Percentiles rank a stretch among this genome's conserved stretches.
Evolutionary conservation across 2,888 invertebrate species (phyloP).

Genomic region (Rambutsinella grinnellia): DNA sequence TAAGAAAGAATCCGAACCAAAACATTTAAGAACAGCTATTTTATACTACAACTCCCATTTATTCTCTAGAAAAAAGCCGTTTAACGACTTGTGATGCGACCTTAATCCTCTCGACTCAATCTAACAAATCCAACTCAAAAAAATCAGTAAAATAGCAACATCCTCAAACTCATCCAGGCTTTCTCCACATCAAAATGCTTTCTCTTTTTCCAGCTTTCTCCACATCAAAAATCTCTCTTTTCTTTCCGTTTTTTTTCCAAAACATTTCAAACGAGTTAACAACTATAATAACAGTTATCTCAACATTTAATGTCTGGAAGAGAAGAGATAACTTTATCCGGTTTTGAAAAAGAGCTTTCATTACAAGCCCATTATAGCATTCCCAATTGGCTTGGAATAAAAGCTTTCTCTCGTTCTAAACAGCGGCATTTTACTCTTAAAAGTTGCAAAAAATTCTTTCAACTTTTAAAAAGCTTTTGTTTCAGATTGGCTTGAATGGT

Average conservation of each 20-base stretch:
- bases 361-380: slow-evolving; percentile 7
- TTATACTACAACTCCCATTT: slow-evolving; percentile 4
- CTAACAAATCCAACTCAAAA: too few relatives aligned
- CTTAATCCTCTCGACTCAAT: slow-evolving; percentile 45
- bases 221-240: slow-evolving; percentile 7
- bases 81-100: slow-evolving; percentile 38
- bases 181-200: neutral
- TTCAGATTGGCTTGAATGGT: too few relatives aligned
- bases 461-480: too few relatives aligned
- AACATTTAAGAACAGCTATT: slow-evolving; percentile 24
- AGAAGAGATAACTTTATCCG: slow-evolving; percentile 10
- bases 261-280: slow-evolving; percentile 4
- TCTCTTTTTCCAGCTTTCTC: neutral
- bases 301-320: slow-evolving; percentile 23
- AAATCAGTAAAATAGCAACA: too few relatives aligned
- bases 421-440: too few relatives aligned
- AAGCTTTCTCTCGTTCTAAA: too few relatives aligned
- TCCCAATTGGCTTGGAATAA: too few relatives aligned
- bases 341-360: slow-evolving; percentile 2
- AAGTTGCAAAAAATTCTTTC: too few relatives aligned
- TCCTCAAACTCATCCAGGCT: too few relatives aligned
- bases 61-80: slow-evolving; percentile 41
- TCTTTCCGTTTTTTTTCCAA: neutral
- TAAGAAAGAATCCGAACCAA: neutral
- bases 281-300: slow-evolving; percentile 29